Base-by-base conservation (phyloP, 2,797 vertebrate genomes). In the Tamandua tetradactyla region DNA sequence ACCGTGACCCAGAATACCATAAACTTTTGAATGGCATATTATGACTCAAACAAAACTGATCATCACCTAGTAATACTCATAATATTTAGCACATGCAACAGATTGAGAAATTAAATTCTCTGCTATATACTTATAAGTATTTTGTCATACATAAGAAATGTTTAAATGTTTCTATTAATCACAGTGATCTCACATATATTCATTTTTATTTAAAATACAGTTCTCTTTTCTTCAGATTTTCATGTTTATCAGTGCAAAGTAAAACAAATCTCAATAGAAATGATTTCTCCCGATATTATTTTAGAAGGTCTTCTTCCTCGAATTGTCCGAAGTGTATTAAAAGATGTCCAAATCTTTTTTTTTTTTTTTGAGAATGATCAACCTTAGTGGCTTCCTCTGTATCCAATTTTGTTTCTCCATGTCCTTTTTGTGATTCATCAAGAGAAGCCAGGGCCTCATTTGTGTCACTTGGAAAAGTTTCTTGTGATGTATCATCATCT, bases 401-500 rank as follows among this genome's bases (percentile, higher is more conserved):
- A 72, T 99, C 99, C 93, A 98, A 87, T 68, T 99, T 98, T 20
- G 98, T 92, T 94, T 99, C 99, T 0, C 98, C 92, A 7, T 98
- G 98, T 66, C 98, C 99, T 62, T 99, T 99, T 2, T 98, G 98
- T 1, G 98, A 97, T 52, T 99, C 99, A 87, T 99, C 99, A 87
- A 99, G 97, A 0, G 99, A 99, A 96, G 99, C 99, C 97, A 99
- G 96, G 22, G 99, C 99, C 96, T 99, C 99, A 1, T 99, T 99
- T 2, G 99, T 99, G 93, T 99, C 99, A 15, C 99, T 99, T 69
- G 99, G 99, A 3, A 99, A 99, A 14, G 99, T 99, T 98, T 99
- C 99, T 96, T 99, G 98, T 76, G 99, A 99, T 5, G 98, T 99
- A n/a, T 99, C 99, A 37, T 99, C 99, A 0, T 99, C 99, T 91